phyloP scores from a whole-genome alignment of 2,888 invertebrate genomes.

The Gymnocheta viridis region DNA sequence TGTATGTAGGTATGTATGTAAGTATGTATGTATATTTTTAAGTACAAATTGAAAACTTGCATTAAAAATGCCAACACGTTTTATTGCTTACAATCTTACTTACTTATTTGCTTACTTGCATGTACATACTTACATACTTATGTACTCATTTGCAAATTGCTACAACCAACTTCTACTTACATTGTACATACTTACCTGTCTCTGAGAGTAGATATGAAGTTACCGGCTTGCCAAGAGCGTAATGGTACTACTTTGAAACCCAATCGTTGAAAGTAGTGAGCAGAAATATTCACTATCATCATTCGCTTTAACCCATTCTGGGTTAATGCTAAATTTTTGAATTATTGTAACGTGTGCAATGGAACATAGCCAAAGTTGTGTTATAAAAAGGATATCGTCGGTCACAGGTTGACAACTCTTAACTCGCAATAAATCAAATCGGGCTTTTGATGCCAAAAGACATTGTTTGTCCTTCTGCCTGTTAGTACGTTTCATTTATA shows the following conservation, averaged over 20 bases:
- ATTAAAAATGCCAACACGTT: conserved; percentile 69
- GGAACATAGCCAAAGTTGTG: too few species aligned
- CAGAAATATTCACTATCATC: background rate
- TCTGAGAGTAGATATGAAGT: conserved; percentile 10
- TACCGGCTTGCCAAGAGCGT: background rate
- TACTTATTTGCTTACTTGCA: background rate
- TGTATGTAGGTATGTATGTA: too few species aligned
- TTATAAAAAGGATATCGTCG: too few species aligned
- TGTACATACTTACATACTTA: background rate
- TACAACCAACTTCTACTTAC: conserved; percentile 11
- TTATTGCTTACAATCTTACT: conserved; percentile 59
- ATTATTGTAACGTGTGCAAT: background rate
- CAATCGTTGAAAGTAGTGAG: conserved; percentile 13
- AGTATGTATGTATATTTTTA: background rate
- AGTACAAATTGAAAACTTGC: conserved; percentile 33
- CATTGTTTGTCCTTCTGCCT: too few species aligned
- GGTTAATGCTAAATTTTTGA: background rate
- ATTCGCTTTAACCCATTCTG: conserved; percentile 18
- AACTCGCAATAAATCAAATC: too few species aligned
- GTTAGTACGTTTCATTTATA: too few species aligned
- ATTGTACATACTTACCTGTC: conserved; percentile 18
- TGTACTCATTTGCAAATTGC: conserved; percentile 26
- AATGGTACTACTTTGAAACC: background rate
- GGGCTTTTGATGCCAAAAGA: too few species aligned
- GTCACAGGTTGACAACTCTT: too few species aligned